A percentile compares a stretch with the other conserved stretches of the same genome.
Evolutionary conservation across 2,797 vertebrate genomes (phyloP).

Genomic region (Parotocinclus haroldoi): DNA sequence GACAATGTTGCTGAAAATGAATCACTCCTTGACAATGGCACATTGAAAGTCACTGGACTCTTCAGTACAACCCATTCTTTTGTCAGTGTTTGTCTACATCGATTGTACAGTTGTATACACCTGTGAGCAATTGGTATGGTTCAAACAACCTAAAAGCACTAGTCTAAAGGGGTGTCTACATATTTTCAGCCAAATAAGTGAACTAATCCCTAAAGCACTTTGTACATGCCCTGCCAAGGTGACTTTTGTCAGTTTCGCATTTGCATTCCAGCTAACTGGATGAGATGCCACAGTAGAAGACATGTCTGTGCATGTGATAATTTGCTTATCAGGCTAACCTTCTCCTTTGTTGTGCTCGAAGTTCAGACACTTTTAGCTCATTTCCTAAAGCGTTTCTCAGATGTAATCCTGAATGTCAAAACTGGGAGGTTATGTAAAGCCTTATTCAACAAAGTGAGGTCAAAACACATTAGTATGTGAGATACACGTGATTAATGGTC

Average conservation of each 20-base stretch:
- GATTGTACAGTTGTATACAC: no score
- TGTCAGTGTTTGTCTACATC: no score
- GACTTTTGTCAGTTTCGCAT: slow-evolving; percentile 5
- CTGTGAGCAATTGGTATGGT: no score
- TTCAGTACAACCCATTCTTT: no score
- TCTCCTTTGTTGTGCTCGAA: slow-evolving; percentile 1
- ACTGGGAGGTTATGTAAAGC: no score
- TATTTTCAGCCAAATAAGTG: no score
- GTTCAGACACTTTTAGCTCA: not conserved
- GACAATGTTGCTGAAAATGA: slow-evolving; percentile 27
- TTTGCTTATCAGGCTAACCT: slow-evolving; percentile 9
- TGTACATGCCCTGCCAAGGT: not conserved
- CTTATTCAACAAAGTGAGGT: slow-evolving; percentile 4
- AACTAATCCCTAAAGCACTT: not conserved
- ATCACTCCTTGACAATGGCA: not conserved
- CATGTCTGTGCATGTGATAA: slow-evolving; percentile 1
- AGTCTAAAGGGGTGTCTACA: no score
- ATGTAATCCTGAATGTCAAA: no score
- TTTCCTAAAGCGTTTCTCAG: not conserved
- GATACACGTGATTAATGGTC: slow-evolving; percentile 35
- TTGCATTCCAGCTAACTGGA: slow-evolving; percentile 3
- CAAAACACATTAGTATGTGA: slow-evolving; percentile 17
- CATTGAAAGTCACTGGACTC: no score
- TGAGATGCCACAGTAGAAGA: slow-evolving; percentile 3
- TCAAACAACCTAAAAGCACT: no score